Conservation (phyloP, 2,888 invertebrate genomes). For the Harpalus rubripes region DNA sequence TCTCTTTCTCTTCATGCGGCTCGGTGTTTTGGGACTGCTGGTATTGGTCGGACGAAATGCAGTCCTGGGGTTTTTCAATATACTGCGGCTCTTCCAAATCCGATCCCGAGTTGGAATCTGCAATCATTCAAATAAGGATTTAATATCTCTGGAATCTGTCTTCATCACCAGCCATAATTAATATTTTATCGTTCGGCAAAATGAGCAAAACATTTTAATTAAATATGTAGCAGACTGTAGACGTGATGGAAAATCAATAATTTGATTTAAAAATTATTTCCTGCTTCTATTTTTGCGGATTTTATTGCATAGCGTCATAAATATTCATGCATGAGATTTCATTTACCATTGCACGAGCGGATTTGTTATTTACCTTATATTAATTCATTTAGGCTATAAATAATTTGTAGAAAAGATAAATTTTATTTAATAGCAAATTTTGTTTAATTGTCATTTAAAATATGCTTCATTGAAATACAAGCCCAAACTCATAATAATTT, state of each 20-base stretch:
- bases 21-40: slow-evolving; percentile 49
- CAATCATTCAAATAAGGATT: slow-evolving; percentile 16
- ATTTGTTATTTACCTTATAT: background rate
- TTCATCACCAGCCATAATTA: slow-evolving; percentile 18
- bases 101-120: slow-evolving; percentile 64
- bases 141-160: slow-evolving; percentile 15
- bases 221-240: slow-evolving; percentile 31
- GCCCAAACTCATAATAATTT: no score
- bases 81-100: slow-evolving; percentile 58
- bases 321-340: background rate
- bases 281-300: slow-evolving; percentile 12
- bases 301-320: background rate
- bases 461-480: background rate
- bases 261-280: slow-evolving; percentile 47
- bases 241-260: slow-evolving; percentile 46
- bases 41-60: slow-evolving; percentile 35
- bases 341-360: background rate
- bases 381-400: background rate
- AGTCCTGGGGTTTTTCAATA: slow-evolving; percentile 56
- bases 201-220: slow-evolving; percentile 46
- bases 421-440: background rate
- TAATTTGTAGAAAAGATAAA: background rate
- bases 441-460: background rate
- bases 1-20: slow-evolving; percentile 74
- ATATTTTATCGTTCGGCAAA: slow-evolving; percentile 30